Evolutionary conservation across 1,140 invertebrate species (phyloP), one percentile per base, ranked within the genome.

Genomic region (Zaprionus ornatus): DNA sequence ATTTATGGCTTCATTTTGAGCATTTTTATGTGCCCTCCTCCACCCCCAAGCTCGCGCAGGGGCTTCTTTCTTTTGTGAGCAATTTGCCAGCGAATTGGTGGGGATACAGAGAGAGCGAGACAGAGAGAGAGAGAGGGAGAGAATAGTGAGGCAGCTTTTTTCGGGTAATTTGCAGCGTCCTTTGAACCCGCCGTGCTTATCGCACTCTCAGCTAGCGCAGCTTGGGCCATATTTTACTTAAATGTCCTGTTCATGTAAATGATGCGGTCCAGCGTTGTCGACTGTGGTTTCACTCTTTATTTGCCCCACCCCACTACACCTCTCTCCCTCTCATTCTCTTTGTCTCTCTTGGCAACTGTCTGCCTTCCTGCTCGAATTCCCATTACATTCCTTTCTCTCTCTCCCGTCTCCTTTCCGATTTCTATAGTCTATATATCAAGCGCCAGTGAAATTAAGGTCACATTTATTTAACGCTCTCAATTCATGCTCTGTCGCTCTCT

Each of bases 1-100:
- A 91, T 91, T 91, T 91, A 91, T 91, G 88, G 87, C 88, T 91
- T 91, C 75, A 91, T 91, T 87, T 91, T 79, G 59, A 82, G 79
- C 73, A 77, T 79, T 86, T 91, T 91, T 87, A 91, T 91, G 72
- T 83, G 45, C 75, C 50, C 4, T 21, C 15, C 27, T 25, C 32
- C 35, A 37, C 3, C 29, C 19, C 48, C 27, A n/a, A 7, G 0
- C 25, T n/a, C 9, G n/a, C 21, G 25, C 32, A 37, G 50, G 21
- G 50, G 40, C 19, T 57, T 29, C 55, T 56, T 69, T 56, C 72
- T 84, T 80, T 85, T 77, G 66, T 74, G 67, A 61, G 13, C 54
- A 54, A 29, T 40, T 40, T 40, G 54, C 13, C n/a, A 13, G 19
- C 3, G 48, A 13, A 23, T 13, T 21, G 13, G n/a, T 4, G 0